Evolutionary conservation across 2,888 invertebrate species (phyloP).

Genomic region (Chydorus sphaericus): DNA sequence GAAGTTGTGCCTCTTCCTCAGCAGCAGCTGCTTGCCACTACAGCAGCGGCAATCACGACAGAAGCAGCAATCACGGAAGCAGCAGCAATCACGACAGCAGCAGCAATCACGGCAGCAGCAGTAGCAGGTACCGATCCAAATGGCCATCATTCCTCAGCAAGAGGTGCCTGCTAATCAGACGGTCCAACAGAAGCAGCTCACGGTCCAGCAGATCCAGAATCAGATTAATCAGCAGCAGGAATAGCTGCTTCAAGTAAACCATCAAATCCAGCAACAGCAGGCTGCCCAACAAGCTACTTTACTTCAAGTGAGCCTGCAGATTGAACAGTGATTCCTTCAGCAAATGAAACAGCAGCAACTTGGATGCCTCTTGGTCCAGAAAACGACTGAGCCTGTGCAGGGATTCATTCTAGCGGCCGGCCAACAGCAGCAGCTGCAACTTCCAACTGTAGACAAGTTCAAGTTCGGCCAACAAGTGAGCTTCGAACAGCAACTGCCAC

Average conservation of each 20-base stretch:
- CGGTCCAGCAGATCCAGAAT: neutral
- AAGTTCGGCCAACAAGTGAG: too few species aligned
- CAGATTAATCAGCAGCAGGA: slow-evolving; percentile 11
- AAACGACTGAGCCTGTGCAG: neutral
- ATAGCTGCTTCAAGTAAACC: slow-evolving; percentile 16
- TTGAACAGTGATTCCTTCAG: slow-evolving; percentile 19
- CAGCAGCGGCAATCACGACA: too few species aligned
- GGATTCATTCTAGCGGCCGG: neutral
- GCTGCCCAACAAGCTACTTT: slow-evolving; percentile 39
- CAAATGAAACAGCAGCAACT: neutral
- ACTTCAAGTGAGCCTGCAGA: slow-evolving; percentile 37
- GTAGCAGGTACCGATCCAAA: neutral
- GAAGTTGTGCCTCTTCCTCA: slow-evolving; percentile 7
- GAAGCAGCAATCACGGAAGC: neutral
- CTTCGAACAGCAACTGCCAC: neutral
- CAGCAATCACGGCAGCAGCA: neutral
- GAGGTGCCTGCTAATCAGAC: neutral
- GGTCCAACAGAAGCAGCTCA: neutral
- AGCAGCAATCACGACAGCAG: neutral
- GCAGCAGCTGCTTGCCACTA: neutral
- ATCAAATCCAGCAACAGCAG: slow-evolving; percentile 28
- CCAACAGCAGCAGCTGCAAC: neutral
- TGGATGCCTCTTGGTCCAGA: neutral
- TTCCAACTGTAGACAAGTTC: neutral
- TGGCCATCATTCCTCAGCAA: neutral